Base-by-base conservation (phyloP, 2,888 invertebrate genomes). In the Thecophora atra region DNA sequence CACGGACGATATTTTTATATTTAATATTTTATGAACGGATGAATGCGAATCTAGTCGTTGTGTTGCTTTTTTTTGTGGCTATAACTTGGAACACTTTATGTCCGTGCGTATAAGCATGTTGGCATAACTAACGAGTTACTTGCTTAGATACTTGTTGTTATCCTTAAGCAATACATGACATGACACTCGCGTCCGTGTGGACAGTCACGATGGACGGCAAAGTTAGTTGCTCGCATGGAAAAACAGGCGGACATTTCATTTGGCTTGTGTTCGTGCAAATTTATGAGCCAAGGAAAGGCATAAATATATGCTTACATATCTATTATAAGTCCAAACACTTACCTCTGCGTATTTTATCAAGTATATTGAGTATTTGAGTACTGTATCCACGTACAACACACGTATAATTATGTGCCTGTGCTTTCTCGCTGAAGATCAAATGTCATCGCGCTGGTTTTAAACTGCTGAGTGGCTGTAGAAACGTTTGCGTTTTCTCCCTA, bases 51-150 rank as follows among this genome's bases (percentile, higher is more conserved):
- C 24, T 28, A 58, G 26, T 44, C 24, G 63, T 47, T 44, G 44
- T 24, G 7, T 42, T 17, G 42, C 2, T 28, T 63, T 13, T 47
- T 64, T 21, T 44, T 54, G 19, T 67, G 67, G 54, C 42, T 54
- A 56, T 56, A 67, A 67, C 54, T 67, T 56, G 15, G 67, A 8
- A 24, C 26, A 67, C 28, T 54, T 54, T 67, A 67, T 67, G 30
- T 67, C 30, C 28, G 51, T 66, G 66, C 26, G 63, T 42, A 63
- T n/a, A 15, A 42, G 19, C 37, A 13, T 63, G 42, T 63, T 42
- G 24, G 56, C 30, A 60, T 60, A 60, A 26, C 30, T 60, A 60
- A 60, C 64, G 26, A 44, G 64, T 47, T 47, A 26, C 19, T 24
- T 47, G 47, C 19, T 24, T 54, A 64, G 47, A 64, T 64, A 64